Evolutionary conservation across 2,888 invertebrate genomes (phyloP), one percentile per base, ranked within the genome.

Genomic region (Drosophila yooni): DNA sequence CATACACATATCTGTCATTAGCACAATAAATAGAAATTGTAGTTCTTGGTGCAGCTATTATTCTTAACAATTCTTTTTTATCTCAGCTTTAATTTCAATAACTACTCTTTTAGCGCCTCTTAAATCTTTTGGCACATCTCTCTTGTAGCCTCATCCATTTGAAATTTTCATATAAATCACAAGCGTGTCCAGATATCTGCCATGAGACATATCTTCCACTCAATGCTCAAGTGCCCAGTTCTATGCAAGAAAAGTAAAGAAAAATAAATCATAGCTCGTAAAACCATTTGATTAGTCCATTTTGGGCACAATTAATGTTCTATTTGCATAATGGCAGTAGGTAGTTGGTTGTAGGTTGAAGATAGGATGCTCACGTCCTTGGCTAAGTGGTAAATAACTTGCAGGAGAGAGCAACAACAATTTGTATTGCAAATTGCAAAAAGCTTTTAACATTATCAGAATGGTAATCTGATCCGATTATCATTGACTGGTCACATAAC

Each of bases 391-490:
- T 81, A 76, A 77, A 79, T 73, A 62, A 62, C 66, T 64, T 10
- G 43, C 31, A 52, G 31, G 11, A 56, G 36, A 58, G 36, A 48
- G 58, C 63, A 77, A 76, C 88, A 86, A 82, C 82, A 88, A 88
- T 87, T 87, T 88, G 88, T 87, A 76, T 76, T 69, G 87, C 88
- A 87, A 88, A 88, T 88, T 86, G 87, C 89, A 69, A 88, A 88
- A 88, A 87, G 87, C 87, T 88, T 88, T 88, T 88, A 88, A 81
- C 74, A 87, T 82, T 88, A 88, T 88, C 89, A 70, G 71, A 52
- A 52, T 68, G 78, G 89, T 88, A 88, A 88, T 88, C 87, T 88
- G 87, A 88, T 88, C 84, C 84, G 87, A 88, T 88, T 88, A 88
- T 88, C 87, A 88, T 82, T 86, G 82, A 82, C 84, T 76, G 81